A percentile compares a stretch with the other conserved stretches of the same genome.
phyloP scores from a whole-genome alignment of 2,888 invertebrate species.

The Leptogaster cylindrica region DNA sequence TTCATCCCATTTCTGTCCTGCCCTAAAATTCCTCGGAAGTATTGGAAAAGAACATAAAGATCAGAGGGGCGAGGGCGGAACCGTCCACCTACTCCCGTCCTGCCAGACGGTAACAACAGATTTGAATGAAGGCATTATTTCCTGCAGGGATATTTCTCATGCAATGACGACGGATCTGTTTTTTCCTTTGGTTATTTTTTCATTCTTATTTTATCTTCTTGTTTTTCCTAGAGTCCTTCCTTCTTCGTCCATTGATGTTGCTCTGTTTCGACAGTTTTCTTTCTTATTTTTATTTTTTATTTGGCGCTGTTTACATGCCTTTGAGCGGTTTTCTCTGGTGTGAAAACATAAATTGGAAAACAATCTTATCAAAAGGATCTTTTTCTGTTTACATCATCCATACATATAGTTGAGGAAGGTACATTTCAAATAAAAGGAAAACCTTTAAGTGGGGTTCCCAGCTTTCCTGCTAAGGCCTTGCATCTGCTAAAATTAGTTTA shows the following conservation, averaged over 20 bases:
- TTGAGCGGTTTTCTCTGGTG: conserved; percentile 49
- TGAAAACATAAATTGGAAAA: conserved; percentile 54
- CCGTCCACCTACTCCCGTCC: background rate
- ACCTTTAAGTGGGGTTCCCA: conserved; percentile 5
- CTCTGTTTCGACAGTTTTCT: conserved; percentile 44
- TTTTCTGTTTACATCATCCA: conserved; percentile 21
- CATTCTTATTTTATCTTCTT: background rate
- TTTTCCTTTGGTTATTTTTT: background rate
- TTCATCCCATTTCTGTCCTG: conserved; percentile 19
- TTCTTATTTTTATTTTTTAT: no score
- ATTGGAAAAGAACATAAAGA: conserved; percentile 29
- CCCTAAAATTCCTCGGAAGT: conserved; percentile 26
- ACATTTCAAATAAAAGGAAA: conserved; percentile 18
- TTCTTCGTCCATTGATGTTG: conserved; percentile 45
- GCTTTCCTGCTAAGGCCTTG: conserved; percentile 18
- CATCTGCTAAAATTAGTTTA: conserved; percentile 30
- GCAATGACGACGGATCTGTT: conserved; percentile 24
- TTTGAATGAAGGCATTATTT: conserved; percentile 40
- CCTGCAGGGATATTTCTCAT: conserved; percentile 33
- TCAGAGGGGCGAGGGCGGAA: background rate
- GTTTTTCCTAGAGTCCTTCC: no score
- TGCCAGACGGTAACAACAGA: conserved; percentile 27
- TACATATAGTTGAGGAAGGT: background rate
- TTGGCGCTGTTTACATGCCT: conserved; percentile 46
- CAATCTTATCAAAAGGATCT: conserved; percentile 48